Base-by-base conservation (phyloP, 2,113 vertebrate genomes). In the Nyctereutes procyonoides region DNA sequence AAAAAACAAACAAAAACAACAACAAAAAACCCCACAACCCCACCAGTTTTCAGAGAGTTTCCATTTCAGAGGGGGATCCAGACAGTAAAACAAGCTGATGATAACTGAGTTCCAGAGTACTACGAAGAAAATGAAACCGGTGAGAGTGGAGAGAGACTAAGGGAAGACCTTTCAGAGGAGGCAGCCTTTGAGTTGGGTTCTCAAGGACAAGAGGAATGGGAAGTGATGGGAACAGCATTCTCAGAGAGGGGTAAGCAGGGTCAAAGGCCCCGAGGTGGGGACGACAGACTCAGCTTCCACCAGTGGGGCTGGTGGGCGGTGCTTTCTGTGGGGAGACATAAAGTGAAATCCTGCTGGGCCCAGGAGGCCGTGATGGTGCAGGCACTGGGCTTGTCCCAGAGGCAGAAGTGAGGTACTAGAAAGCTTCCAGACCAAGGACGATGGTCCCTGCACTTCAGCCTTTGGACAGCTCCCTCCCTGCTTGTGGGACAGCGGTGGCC, bases 391-490 rank as follows among this genome's bases (percentile, higher is more conserved):
- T 87, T 90, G 65, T 93, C 28, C 24, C 20, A 11, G 82, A 53
- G 26, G 26, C 30, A 12, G 43, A 60, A 35, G 32, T 15, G 17
- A 38, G 30, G 60, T 38, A 35, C 24, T 9, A 28, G 69, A 76
- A 35, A 73, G 65, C 48, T 84, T 73, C 86, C 43, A 38, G 60
- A 82, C 32, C 43, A 1, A 26, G 3, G 26, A 9, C 0, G 0
- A 62, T 43, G 58, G 38, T 12, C n/a, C 5, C 84, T 71, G 60
- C 8, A 8, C 65, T 97, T 98, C 97, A 98, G 97, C 96, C 71
- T 96, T 96, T 97, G 97, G 97, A 98, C 95, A 98, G 97, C 94
- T 97, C 97, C 96, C 38, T 5, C 60, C 6, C 43, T 17, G 1
- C 38, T 1, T 4, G 1, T 3, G 5, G 4, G 30, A 9, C 3